Evolutionary conservation across 2,888 invertebrate species (phyloP), one percentile per base, ranked within the genome.

Genomic region (Drosophila melanosoma): DNA sequence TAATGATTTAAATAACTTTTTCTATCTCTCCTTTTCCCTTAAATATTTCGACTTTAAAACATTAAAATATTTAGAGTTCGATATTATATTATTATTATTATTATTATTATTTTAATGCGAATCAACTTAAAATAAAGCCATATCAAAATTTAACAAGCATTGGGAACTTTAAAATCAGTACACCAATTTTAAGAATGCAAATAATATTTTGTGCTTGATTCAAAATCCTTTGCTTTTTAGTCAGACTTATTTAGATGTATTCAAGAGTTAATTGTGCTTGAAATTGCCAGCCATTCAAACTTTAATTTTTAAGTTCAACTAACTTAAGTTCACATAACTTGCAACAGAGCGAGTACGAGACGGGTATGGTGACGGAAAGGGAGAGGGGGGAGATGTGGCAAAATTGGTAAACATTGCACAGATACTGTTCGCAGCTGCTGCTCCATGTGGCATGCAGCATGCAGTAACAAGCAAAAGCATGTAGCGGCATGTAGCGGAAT

Each of bases 331-430:
- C 15, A 45, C 45, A 45, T 15, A 45, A 23, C 15, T 8, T 45
- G 45, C 23, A 15, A 23, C 45, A 45, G 20, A 15, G 7, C 23
- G 15, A 45, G 23, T 45, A 6, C 29, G 20, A 23, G 45, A 45
- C 8, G 8, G 45, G 8, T 23, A 1, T 15, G 45, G 1, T 1
- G 3, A 20, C 7, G 45, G 15, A n/a, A n/a, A n/a, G 10, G n/a
- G n/a, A n/a, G n/a, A 7, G 20, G 7, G 0, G 7, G 70, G 48
- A 58, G 68, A 48, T 58, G 49, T 64, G 49, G 58, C 58, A 42
- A 29, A 29, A 66, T 54, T 45, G 45, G 75, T 71, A 77, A 71
- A 69, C 72, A 76, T 77, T 60, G 69, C 72, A 53, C 76, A 69
- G 63, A 72, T 79, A 74, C 69, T 74, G 78, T 49, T 36, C 26